phyloP scores from a whole-genome alignment of 2,113 vertebrate genomes.

The Proteles cristata region DNA sequence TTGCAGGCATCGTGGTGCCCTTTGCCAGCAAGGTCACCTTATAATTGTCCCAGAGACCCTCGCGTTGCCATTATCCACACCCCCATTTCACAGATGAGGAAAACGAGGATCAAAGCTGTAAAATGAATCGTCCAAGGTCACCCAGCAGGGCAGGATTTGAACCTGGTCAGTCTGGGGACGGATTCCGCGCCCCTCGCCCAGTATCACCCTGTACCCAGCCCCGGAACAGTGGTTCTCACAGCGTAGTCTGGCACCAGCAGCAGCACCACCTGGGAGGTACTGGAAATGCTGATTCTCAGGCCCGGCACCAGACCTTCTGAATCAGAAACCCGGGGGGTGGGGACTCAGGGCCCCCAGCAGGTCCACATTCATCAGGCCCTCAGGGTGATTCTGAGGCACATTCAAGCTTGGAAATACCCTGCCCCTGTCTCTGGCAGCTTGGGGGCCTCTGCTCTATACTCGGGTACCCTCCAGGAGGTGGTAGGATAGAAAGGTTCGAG shows the following conservation, averaged over 20 bases:
- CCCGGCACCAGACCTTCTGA: neutral
- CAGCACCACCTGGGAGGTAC: neutral
- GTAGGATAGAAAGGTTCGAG: neutral
- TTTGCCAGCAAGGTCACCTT: too few species aligned
- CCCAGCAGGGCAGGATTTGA: neutral
- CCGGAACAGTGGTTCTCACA: neutral
- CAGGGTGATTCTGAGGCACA: neutral
- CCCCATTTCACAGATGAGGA: neutral
- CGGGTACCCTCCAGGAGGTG: neutral
- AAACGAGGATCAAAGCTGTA: neutral
- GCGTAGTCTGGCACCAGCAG: neutral
- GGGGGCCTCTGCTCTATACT: neutral
- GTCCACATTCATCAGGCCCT: neutral
- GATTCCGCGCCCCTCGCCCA: neutral
- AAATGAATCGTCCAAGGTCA: neutral
- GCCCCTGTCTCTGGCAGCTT: neutral
- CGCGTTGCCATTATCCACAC: neutral
- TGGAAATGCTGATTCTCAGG: neutral
- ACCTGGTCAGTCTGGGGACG: too few species aligned
- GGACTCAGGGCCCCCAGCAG: too few species aligned
- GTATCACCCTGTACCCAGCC: neutral
- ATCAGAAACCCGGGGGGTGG: neutral
- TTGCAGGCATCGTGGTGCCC: too few species aligned
- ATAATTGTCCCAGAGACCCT: rapidly evolving
- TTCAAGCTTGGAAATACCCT: neutral